Conservation (phyloP, 1,140 invertebrate genomes). For the Diuraphis noxia region DNA sequence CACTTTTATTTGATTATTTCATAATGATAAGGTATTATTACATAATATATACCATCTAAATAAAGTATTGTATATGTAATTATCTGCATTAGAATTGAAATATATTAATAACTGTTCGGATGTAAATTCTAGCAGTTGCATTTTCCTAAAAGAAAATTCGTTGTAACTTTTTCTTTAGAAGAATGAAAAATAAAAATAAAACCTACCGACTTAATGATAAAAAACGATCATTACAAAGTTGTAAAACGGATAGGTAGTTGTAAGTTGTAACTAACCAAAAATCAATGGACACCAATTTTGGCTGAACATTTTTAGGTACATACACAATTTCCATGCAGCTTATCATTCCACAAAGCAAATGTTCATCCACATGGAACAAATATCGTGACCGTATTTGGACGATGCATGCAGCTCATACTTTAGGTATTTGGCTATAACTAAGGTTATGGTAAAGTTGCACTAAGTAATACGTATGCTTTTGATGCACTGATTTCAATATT, state of each 20-base stretch:
- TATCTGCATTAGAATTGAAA: neutral
- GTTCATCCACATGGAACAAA: neutral
- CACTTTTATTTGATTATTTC: no score
- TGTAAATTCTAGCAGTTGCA: neutral
- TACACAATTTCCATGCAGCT: neutral
- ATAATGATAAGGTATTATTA: no score
- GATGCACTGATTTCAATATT: neutral
- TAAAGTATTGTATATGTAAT: neutral
- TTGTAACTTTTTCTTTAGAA: neutral
- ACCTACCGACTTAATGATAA: neutral
- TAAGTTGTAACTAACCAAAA: neutral
- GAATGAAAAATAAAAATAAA: neutral
- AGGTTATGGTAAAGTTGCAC: neutral
- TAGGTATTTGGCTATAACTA: no score
- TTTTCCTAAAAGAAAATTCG: neutral
- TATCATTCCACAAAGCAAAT: neutral
- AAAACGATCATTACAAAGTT: neutral
- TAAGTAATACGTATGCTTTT: neutral
- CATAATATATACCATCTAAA: no score
- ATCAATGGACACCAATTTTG: neutral
- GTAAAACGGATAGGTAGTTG: neutral
- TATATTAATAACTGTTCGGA: neutral
- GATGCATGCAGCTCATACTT: neutral
- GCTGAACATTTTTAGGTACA: neutral
- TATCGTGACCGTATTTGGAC: neutral